A percentile compares a stretch with the other conserved stretches of the same genome.
phyloP scores from a whole-genome alignment of 2,888 invertebrate genomes.

The Drosophila basisetae region DNA sequence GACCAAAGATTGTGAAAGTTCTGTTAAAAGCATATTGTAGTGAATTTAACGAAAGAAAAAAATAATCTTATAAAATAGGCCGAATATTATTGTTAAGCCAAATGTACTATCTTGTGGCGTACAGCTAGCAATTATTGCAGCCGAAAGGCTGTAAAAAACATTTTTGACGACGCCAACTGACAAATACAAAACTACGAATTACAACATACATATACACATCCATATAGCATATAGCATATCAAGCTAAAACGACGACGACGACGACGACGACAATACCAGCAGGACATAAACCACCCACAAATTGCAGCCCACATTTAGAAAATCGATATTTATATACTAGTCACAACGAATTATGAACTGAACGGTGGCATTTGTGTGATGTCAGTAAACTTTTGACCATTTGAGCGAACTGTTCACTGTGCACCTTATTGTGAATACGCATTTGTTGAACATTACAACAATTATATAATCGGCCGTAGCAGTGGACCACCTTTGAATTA shows the following conservation, averaged over 20 bases:
- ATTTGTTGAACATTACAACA: conserved; percentile 20
- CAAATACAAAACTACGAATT: conserved; percentile 1
- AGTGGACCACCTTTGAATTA: conserved; percentile 27
- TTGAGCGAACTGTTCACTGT: conserved; percentile 12
- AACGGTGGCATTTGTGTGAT: neutral
- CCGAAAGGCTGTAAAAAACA: conserved; percentile 55
- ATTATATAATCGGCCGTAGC: conserved; percentile 45
- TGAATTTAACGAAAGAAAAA: conserved; percentile 11
- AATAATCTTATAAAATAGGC: conserved; percentile 65
- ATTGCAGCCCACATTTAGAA: conserved; percentile 63
- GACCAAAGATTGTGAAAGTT: conserved; percentile 47
- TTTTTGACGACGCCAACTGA: conserved; percentile 17
- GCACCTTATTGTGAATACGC: conserved; percentile 22
- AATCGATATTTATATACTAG: conserved; percentile 63
- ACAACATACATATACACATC: conserved; percentile 12
- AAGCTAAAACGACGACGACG: conserved; percentile 5
- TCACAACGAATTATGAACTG: conserved; percentile 30
- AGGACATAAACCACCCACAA: conserved; percentile 55
- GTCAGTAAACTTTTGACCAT: conserved; percentile 13
- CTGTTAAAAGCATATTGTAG: conserved; percentile 16
- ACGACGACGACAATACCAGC: conserved; percentile 5
- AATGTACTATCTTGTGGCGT: conserved; percentile 83
- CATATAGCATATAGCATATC: conserved; percentile 1
- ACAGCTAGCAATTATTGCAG: conserved; percentile 79
- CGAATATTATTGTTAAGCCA: conserved; percentile 75